phyloP scores from a whole-genome alignment of 2,888 invertebrate species.

The Craniophora ligustri region DNA sequence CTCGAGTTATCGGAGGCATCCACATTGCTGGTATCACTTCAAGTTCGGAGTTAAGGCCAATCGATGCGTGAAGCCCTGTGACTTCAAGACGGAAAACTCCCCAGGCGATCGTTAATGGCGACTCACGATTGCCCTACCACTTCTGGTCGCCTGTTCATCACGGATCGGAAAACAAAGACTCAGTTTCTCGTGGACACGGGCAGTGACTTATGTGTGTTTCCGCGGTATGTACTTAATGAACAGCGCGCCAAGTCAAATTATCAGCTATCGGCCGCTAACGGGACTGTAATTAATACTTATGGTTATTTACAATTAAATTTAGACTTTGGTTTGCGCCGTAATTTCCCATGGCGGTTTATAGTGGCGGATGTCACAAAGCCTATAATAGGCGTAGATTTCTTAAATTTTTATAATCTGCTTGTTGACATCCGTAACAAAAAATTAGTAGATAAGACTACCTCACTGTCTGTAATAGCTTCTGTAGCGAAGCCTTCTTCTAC shows the following conservation, averaged over 20 bases:
- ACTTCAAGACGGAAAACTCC: constrained; percentile 30
- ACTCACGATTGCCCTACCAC: constrained; percentile 31
- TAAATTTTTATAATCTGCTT: constrained; percentile 9
- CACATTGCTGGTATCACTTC: constrained; percentile 47
- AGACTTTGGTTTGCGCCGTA: constrained; percentile 49
- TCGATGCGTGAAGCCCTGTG: constrained; percentile 35
- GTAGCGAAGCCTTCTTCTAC: neutral
- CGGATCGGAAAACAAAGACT: constrained; percentile 29
- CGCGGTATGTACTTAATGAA: constrained; percentile 14
- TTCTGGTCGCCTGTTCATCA: constrained; percentile 46
- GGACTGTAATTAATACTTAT: constrained; percentile 43
- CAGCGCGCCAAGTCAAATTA: constrained; percentile 25
- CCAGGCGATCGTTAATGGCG: constrained; percentile 38
- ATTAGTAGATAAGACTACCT: neutral
- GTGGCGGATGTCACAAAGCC: constrained; percentile 55
- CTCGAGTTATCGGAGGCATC: constrained; percentile 33
- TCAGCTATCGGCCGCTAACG: constrained; percentile 49
- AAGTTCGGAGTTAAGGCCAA: constrained; percentile 18
- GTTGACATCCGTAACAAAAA: constrained; percentile 1
- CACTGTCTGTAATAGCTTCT: neutral
- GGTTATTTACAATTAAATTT: constrained; percentile 41
- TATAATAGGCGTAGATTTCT: constrained; percentile 57
- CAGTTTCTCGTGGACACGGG: constrained; percentile 19
- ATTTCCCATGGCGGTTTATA: constrained; percentile 50
- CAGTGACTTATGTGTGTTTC: constrained; percentile 31